Conservation (phyloP, 2,888 invertebrate genomes). For the Machimus rusticus region DNA sequence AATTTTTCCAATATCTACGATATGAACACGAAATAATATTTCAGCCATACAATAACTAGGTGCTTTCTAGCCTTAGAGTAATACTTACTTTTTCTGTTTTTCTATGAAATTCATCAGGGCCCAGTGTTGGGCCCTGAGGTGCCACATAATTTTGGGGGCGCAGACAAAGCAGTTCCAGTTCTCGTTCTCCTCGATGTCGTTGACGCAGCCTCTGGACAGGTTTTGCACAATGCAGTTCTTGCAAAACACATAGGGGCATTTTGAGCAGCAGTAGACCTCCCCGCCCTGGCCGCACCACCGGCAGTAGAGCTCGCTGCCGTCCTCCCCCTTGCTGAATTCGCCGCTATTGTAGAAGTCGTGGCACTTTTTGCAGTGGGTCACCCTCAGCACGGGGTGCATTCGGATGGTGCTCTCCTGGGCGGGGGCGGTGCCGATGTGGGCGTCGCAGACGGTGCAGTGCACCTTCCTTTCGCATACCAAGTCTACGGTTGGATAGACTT, state of each 20-base stretch:
- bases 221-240: conserved; percentile 81
- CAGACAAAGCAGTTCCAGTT: conserved; percentile 84
- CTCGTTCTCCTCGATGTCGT: conserved; percentile 77
- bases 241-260: conserved; percentile 78
- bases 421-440: conserved; percentile 77
- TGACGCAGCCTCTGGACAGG: conserved; percentile 71
- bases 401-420: conserved; percentile 70
- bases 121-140: conserved; percentile 74
- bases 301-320: conserved; percentile 83
- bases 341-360: conserved; percentile 82
- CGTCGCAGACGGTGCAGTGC: conserved; percentile 79
- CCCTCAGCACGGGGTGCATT: conserved; percentile 76
- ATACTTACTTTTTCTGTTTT: conserved; percentile 64
- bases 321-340: conserved; percentile 83
- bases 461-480: conserved; percentile 68
- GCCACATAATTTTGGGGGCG: conserved; percentile 71
- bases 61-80: not conserved
- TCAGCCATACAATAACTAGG: no score
- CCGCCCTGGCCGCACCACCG: conserved; percentile 85
- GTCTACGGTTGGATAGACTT: conserved; percentile 68
- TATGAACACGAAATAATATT: no score
- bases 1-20: no score
- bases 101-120: conserved; percentile 74
- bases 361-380: conserved; percentile 76
- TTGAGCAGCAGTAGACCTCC: conserved; percentile 80